phyloP scores from a whole-genome alignment of 2,113 vertebrate species.

The Ursus arctos region DNA sequence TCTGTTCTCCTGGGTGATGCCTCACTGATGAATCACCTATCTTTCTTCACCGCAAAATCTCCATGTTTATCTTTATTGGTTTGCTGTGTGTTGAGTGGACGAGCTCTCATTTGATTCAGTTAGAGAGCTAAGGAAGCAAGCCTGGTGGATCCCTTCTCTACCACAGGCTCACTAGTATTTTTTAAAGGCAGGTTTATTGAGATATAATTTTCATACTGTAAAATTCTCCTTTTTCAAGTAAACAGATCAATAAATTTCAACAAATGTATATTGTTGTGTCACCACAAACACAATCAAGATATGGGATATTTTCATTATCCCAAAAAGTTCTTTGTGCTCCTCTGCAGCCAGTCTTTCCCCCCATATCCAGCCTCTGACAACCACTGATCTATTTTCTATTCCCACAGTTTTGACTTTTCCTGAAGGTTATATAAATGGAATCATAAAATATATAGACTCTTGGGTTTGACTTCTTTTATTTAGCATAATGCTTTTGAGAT shows the following conservation, averaged over 20 bases:
- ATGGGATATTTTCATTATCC: conserved; percentile 1
- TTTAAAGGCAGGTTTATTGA: conserved; percentile 24
- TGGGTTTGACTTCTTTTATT: conserved; percentile 7
- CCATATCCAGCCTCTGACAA: background rate
- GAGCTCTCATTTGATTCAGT: background rate
- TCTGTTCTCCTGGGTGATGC: background rate
- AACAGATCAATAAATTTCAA: background rate
- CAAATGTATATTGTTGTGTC: background rate
- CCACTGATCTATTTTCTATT: background rate
- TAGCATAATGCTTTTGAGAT: conserved; percentile 9
- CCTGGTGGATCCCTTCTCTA: background rate
- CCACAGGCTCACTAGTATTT: background rate
- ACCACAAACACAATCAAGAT: background rate
- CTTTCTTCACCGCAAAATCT: background rate
- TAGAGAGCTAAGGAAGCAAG: background rate
- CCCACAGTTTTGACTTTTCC: background rate
- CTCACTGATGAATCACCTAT: background rate
- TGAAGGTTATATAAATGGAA: background rate
- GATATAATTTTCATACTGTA: background rate
- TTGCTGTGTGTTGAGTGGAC: background rate
- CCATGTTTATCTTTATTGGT: background rate
- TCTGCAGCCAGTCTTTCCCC: background rate
- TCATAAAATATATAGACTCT: background rate
- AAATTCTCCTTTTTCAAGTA: conserved; percentile 20
- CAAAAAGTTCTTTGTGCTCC: background rate